A percentile compares a stretch with the other conserved stretches of the same genome.
phyloP scores from a whole-genome alignment of 92 coral and sea anemone genomes.

The Diadumene lineata region DNA sequence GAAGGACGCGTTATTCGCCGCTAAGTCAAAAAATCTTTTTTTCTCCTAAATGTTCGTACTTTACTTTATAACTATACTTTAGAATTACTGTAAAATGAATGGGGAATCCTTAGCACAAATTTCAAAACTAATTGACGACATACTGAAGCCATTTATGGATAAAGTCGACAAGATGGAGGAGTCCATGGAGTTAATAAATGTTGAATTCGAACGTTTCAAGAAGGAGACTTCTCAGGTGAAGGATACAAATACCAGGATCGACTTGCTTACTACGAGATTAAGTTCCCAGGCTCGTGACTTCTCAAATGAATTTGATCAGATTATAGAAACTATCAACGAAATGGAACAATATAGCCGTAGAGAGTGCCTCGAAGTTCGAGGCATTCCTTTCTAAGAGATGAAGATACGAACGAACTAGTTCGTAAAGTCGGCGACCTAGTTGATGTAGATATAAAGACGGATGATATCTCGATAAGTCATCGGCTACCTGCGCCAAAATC shows the following conservation, averaged over 20 bases:
- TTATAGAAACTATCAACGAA: constrained; percentile 7
- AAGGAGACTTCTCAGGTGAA: neutral
- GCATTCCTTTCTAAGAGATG: constrained; percentile 29
- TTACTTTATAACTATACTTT: too few species aligned
- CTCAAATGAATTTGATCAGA: neutral
- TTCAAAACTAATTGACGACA: neutral
- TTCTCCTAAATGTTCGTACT: too few species aligned
- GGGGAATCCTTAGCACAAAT: too few species aligned
- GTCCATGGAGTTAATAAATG: neutral
- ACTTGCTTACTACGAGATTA: too few species aligned
- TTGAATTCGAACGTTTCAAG: neutral
- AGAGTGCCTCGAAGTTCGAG: constrained; percentile 49
- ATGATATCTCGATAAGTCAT: constrained; percentile 51
- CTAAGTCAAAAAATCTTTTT: too few species aligned
- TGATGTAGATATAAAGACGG: constrained; percentile 42
- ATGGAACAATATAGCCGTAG: constrained; percentile 42
- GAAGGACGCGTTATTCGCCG: too few species aligned
- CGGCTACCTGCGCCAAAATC: constrained; percentile 27
- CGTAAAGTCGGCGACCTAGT: constrained; percentile 45
- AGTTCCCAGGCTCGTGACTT: neutral
- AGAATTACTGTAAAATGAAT: too few species aligned
- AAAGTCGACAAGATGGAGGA: neutral
- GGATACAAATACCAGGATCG: too few species aligned
- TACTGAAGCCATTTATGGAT: neutral
- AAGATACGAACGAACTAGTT: constrained; percentile 32